phyloP scores from a whole-genome alignment of 2,888 invertebrate species.

The Eurytoma adleriae region DNA sequence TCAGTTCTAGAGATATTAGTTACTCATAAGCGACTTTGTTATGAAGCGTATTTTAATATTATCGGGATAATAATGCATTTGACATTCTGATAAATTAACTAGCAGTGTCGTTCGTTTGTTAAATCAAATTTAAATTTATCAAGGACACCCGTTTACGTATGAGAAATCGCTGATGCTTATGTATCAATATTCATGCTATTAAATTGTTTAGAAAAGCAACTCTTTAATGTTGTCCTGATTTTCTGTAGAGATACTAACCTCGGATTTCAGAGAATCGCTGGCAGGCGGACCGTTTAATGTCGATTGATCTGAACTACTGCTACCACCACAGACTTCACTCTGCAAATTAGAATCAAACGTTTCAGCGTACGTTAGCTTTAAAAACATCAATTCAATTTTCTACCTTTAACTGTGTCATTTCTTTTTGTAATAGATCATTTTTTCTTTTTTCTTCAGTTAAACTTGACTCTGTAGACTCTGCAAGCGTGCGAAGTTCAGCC shows the following conservation, averaged over 20 bases:
- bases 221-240: constrained; percentile 35
- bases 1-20: constrained; percentile 49
- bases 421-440: constrained; percentile 44
- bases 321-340: constrained; percentile 66
- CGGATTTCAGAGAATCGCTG: constrained; percentile 69
- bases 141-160: constrained; percentile 44
- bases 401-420: constrained; percentile 70
- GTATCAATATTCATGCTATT: constrained; percentile 53
- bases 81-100: constrained; percentile 35
- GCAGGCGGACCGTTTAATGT: constrained; percentile 71
- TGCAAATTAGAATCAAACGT: constrained; percentile 52
- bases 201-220: constrained; percentile 44
- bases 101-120: constrained; percentile 55
- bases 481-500: constrained; percentile 64
- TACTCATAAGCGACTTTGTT: constrained; percentile 48
- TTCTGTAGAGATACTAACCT: constrained; percentile 68
- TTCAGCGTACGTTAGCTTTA: neutral
- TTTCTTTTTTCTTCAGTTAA: constrained; percentile 62
- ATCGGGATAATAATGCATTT: constrained; percentile 33
- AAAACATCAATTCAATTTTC: neutral
- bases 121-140: constrained; percentile 40
- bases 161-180: constrained; percentile 34
- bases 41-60: constrained; percentile 53
- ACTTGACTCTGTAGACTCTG: constrained; percentile 65
- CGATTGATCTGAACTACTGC: constrained; percentile 68